Evolutionary conservation across 1,140 invertebrate genomes (phyloP), one percentile per base, ranked within the genome.

Genomic region (Berghia stephanieae): DNA sequence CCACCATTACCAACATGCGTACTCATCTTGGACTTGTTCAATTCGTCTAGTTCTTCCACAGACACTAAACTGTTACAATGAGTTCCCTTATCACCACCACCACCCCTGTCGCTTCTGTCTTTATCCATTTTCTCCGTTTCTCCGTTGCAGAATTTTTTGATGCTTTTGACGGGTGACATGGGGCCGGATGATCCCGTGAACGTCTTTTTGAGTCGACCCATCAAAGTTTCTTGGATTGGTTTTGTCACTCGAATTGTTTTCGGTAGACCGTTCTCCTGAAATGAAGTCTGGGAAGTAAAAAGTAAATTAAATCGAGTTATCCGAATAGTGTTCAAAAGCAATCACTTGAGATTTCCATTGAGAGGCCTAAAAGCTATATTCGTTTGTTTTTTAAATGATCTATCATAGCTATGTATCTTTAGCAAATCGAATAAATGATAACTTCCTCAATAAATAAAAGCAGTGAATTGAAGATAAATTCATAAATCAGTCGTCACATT

Each of bases 171-270:
- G 6, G 75, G 75, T 43, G 77, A 82, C 13, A 75, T 71, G 24
- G 77, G 77, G 8, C 76, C 60, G 76, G 78, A 46, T 66, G 81
- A 24, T 73, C 80, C 57, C 75, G 78, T 40, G 81, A 82, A 77
- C 66, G 78, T 60, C 80, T 81, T 78, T 73, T 75, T 78, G 0
- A 87, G 70, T 16, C 84, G 72, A 1, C 81, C 81, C 24, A 87
- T 83, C 36, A 86, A 46, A 2, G 84, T 81, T 5, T 86, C 83
- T 38, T 82, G 81, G 13, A 86, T 42, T 0, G 83, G 83, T 66
- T 84, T 83, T 24, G 85, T 86, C 1, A 88, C 79, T 38, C 86
- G 81, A 0, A 84, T 78, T 4, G 86, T 86, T 21, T 79, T 77
- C 10, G 85, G 86, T 21, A 80, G 63, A 4, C 86, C 86, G 73